Percentiles rank a stretch among this genome's conserved stretches.
Evolutionary conservation across 1,140 invertebrate genomes (phyloP).

Genomic region (Danaus melanippus): DNA sequence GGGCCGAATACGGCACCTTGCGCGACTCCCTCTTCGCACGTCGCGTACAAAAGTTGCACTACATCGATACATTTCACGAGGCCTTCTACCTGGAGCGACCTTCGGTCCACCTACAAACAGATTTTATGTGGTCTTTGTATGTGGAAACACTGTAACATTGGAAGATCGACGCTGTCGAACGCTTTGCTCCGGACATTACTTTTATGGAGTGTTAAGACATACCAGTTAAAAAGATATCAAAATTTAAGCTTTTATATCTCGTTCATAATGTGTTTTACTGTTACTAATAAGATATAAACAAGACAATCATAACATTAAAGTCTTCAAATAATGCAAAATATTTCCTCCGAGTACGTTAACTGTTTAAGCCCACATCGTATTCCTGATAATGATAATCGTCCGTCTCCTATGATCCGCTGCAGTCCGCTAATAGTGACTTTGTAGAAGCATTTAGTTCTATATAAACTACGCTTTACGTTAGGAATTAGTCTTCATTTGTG

Average conservation of each 20-base stretch:
- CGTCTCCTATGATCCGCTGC: constrained; percentile 26
- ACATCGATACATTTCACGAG: constrained; percentile 63
- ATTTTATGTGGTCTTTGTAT: constrained; percentile 32
- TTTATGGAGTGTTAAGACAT: no score
- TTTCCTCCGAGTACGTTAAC: constrained; percentile 13
- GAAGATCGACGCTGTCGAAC: constrained; percentile 43
- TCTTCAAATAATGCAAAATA: constrained; percentile 1
- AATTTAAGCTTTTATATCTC: no score
- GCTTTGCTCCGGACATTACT: constrained; percentile 14
- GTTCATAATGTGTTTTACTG: no score
- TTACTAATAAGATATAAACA: no score
- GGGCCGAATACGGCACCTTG: constrained; percentile 50
- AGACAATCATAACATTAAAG: constrained; percentile 9
- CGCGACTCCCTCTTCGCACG: constrained; percentile 58
- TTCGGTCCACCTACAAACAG: constrained; percentile 36
- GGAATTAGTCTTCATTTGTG: constrained; percentile 69
- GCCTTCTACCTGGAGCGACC: constrained; percentile 56
- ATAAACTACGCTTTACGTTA: constrained; percentile 63
- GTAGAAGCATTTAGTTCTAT: constrained; percentile 63
- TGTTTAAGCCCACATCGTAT: constrained; percentile 9
- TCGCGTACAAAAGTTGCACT: constrained; percentile 63
- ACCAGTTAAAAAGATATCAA: no score
- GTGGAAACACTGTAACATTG: constrained; percentile 21
- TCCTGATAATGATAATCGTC: constrained; percentile 17
- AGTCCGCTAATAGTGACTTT: constrained; percentile 54